Base-by-base conservation (phyloP, 2,888 invertebrate species). In the Phymatocera aterrima region DNA sequence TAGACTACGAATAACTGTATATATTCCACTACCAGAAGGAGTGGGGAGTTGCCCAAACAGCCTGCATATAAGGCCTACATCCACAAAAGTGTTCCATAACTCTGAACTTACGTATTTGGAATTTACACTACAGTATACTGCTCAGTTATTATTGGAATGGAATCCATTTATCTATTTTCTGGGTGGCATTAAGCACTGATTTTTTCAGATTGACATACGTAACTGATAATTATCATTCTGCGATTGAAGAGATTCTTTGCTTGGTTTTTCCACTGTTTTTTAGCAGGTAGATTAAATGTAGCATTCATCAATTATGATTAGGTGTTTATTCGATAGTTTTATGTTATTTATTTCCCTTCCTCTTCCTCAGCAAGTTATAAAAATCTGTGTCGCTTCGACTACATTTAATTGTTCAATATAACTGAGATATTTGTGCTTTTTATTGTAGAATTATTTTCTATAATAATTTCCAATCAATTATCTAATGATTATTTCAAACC, bases 61-160 rank as follows among this genome's bases (percentile, higher is more conserved):
- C 28, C 68, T 15, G 46, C 28, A 15, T n/a, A 28, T 68, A 68
- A 43, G 40, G 68, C 21, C 18, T 64, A 34, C 61, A 34, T 18
- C 37, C 37, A 64, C 37, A 37, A 8, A 34, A 15, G 34, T 2
- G 21, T n/a, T n/a, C n/a, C n/a, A n/a, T n/a, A n/a, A n/a, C n/a
- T n/a, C n/a, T n/a, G n/a, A n/a, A n/a, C n/a, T n/a, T n/a, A 18
- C 64, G 34, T 64, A 37, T 64, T 64, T 64, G 37, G 37, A 37
- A 37, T 37, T 15, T 37, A 64, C 6, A 18, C 61, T n/a, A n/a
- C n/a, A n/a, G n/a, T n/a, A n/a, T n/a, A n/a, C n/a, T n/a, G n/a
- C n/a, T n/a, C n/a, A n/a, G n/a, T n/a, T n/a, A n/a, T n/a, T n/a
- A n/a, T n/a, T n/a, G n/a, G n/a, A n/a, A n/a, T n/a, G n/a, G 5